Conservation (phyloP, 2,113 vertebrate genomes). For the Ciconia boyciana region DNA sequence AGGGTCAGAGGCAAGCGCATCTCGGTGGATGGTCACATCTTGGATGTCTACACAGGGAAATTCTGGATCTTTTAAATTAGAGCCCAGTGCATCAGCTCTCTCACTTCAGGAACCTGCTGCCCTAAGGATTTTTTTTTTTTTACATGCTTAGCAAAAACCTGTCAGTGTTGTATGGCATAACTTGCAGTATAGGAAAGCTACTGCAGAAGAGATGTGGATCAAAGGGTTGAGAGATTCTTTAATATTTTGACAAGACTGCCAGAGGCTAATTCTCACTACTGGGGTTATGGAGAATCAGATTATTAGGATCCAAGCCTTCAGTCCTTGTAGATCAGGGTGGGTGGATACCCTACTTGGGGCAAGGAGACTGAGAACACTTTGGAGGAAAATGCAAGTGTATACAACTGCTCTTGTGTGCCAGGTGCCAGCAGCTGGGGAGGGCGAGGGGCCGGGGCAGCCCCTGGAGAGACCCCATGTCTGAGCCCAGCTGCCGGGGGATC, state of each 20-base stretch:
- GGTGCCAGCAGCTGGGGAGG: background rate
- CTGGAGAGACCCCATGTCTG: rapidly evolving
- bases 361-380: background rate
- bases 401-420: background rate
- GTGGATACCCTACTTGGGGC: rapidly evolving
- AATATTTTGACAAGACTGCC: background rate
- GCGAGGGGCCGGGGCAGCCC: background rate
- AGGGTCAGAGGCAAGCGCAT: background rate
- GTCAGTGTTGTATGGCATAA: background rate
- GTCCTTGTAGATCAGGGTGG: no score
- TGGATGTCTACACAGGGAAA: background rate
- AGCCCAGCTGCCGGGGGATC: rapidly evolving
- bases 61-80: background rate
- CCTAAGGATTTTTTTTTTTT: background rate
- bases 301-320: no score
- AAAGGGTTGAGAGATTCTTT: background rate
- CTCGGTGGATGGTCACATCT: background rate
- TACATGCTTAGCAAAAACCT: background rate
- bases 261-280: background rate
- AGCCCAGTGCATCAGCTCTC: background rate
- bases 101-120: background rate
- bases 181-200: background rate
- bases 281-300: background rate
- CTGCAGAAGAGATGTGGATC: background rate
- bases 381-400: background rate